Percentiles rank a stretch among this genome's conserved stretches.
Conservation (phyloP, 2,888 invertebrate genomes). For the Archaeoteleia sp. region DNA sequence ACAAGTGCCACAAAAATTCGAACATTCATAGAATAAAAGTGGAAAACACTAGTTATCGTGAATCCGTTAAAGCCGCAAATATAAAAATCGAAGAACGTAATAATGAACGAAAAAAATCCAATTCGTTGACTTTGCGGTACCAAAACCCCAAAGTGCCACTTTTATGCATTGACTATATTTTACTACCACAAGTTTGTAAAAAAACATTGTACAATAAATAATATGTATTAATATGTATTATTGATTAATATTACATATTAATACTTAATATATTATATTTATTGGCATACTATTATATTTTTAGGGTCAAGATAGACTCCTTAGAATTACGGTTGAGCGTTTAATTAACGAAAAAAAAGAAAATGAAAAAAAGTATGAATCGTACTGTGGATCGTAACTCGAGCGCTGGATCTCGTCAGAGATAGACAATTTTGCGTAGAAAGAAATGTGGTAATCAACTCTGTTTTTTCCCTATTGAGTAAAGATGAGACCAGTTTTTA, state of each 20-base stretch:
- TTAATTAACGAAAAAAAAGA: background rate
- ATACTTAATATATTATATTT: conserved; percentile 6
- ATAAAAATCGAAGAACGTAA: no score
- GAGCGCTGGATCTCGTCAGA: background rate
- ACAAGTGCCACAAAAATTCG: background rate
- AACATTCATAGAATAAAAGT: background rate
- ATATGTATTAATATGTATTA: no score
- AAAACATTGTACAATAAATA: no score
- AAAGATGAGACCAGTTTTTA: no score
- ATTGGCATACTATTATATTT: conserved; percentile 5
- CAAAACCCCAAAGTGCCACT: no score
- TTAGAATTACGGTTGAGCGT: conserved; percentile 2
- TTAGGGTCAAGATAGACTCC: background rate
- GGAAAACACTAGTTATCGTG: no score
- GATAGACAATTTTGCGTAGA: conserved; percentile 9
- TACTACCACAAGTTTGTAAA: no score
- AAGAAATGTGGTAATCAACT: background rate
- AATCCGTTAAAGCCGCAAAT: no score
- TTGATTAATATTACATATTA: conserved; percentile 3
- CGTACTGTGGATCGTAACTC: background rate
- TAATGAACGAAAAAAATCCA: no score
- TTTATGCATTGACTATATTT: no score
- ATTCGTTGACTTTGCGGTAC: no score
- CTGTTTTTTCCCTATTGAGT: background rate
- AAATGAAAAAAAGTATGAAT: background rate